These are phyloP conservation scores for Thunnus maccoyii DNA, from an alignment of 2,113 vertebrate genomes.

Conservation along the genomic window DNA sequence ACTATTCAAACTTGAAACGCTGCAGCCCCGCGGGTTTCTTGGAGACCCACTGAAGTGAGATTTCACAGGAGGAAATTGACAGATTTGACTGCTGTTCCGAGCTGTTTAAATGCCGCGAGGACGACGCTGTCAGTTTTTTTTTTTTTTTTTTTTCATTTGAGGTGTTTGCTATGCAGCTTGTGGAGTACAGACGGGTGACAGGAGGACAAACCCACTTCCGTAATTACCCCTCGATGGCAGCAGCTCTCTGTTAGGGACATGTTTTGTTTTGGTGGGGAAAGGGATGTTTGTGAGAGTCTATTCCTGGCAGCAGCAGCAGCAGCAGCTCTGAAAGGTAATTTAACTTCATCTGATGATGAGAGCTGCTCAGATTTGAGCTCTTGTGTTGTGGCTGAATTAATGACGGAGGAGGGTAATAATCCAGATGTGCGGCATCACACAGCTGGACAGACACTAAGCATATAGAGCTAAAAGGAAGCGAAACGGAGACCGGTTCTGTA, in stretches of 20 bases:
- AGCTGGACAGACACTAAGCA: slow-evolving; percentile 9
- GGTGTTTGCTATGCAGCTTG: slow-evolving; percentile 8
- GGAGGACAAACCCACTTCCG: slow-evolving; percentile 21
- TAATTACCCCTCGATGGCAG: slow-evolving; percentile 58
- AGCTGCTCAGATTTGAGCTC: neutral
- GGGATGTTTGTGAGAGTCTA: slow-evolving; percentile 2
- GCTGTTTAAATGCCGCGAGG: neutral
- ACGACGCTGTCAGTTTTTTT: neutral
- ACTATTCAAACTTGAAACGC: too few relatives aligned
- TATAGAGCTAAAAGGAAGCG: neutral
- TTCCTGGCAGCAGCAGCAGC: slow-evolving; percentile 8
- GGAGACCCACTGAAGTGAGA: neutral
- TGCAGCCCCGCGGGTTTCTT: too few relatives aligned
- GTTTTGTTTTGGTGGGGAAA: slow-evolving; percentile 10
- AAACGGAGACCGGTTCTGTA: slow-evolving; percentile 5
- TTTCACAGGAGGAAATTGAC: slow-evolving; percentile 21
- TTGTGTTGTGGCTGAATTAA: neutral
- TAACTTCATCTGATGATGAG: slow-evolving; percentile 2
- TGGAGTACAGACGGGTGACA: neutral
- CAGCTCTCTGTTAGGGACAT: slow-evolving; percentile 46
- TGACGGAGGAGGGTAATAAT: neutral
- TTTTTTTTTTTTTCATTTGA: neutral
- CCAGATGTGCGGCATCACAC: neutral
- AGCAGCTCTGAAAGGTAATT: neutral
- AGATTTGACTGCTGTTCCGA: neutral